Conservation (phyloP, 2,797 vertebrate genomes). For the Peromyscus eremicus region DNA sequence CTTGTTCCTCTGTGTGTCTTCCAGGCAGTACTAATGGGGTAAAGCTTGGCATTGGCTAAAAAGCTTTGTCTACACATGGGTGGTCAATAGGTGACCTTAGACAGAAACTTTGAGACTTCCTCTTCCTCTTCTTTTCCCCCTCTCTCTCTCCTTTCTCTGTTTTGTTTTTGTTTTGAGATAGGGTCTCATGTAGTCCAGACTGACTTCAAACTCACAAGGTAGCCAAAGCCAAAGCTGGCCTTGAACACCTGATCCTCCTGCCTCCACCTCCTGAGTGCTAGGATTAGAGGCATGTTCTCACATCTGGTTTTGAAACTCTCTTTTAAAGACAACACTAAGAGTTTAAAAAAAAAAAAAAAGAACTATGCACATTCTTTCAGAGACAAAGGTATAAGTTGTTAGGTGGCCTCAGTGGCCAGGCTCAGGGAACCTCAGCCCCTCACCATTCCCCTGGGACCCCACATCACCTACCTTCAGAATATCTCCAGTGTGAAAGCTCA, state of each 20-base stretch:
- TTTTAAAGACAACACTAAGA: not conserved
- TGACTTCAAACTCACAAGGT: not conserved
- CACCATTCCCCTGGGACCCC: not conserved
- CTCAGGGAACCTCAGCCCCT: not conserved
- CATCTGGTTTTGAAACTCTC: not conserved
- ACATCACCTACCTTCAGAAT: constrained; percentile 92
- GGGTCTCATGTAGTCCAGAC: not conserved
- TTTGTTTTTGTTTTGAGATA: not conserved
- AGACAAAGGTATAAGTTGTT: not conserved
- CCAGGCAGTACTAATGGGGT: not conserved
- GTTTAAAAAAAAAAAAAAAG: not conserved
- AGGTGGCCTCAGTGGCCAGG: not conserved
- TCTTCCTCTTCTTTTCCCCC: too few species aligned
- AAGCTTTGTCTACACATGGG: not conserved
- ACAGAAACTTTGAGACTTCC: not conserved
- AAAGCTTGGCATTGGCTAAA: constrained; percentile 29
- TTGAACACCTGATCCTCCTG: not conserved
- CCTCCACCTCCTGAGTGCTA: not conserved
- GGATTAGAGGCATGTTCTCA: not conserved
- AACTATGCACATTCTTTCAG: not conserved
- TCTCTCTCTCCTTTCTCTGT: too few species aligned
- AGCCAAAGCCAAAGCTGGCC: not conserved
- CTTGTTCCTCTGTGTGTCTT: not conserved
- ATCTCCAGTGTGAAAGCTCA: constrained; percentile 95
- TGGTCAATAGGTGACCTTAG: not conserved